A percentile compares a stretch with the other conserved stretches of the same genome.
These are phyloP conservation scores for Erinaceus europaeus DNA, from an alignment of 2,113 vertebrate species.

Conservation along the genomic window DNA sequence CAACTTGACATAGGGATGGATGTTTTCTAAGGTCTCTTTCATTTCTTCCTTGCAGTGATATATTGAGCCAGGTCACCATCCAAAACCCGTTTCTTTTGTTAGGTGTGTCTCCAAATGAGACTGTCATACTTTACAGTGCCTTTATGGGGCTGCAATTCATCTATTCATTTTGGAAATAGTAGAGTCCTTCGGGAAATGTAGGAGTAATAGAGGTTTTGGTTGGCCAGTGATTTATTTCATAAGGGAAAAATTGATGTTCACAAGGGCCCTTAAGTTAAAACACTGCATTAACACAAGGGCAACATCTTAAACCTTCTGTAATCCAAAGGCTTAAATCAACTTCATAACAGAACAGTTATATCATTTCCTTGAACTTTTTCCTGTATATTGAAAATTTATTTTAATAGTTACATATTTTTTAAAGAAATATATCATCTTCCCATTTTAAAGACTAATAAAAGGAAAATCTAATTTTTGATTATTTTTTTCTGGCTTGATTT, in stretches of 20 bases:
- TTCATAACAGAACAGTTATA: slow-evolving; percentile 10
- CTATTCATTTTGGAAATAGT: slow-evolving; percentile 34
- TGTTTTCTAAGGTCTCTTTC: background rate
- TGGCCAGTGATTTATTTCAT: slow-evolving; percentile 43
- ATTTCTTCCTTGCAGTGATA: background rate
- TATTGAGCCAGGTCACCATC: background rate
- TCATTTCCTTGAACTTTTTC: background rate
- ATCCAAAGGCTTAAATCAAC: slow-evolving; percentile 47
- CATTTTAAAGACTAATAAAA: background rate
- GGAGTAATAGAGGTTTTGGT: slow-evolving; percentile 38
- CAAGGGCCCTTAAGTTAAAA: slow-evolving; percentile 32
- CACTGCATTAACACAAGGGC: slow-evolving; percentile 25
- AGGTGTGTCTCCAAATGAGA: background rate
- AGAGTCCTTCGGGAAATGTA: slow-evolving; percentile 28
- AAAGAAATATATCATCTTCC: background rate
- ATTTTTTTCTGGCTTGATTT: background rate
- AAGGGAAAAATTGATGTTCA: slow-evolving; percentile 45
- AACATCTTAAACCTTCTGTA: slow-evolving; percentile 44
- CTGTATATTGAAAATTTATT: slow-evolving; percentile 26
- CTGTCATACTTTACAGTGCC: background rate
- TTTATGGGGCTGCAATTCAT: slow-evolving; percentile 20
- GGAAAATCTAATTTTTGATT: background rate
- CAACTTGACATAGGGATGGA: background rate
- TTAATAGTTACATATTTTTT: background rate
- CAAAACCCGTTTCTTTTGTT: background rate